A percentile compares a stretch with the other conserved stretches of the same genome.
Conservation (phyloP, 1,140 invertebrate genomes). For the Theocolax elegans region DNA sequence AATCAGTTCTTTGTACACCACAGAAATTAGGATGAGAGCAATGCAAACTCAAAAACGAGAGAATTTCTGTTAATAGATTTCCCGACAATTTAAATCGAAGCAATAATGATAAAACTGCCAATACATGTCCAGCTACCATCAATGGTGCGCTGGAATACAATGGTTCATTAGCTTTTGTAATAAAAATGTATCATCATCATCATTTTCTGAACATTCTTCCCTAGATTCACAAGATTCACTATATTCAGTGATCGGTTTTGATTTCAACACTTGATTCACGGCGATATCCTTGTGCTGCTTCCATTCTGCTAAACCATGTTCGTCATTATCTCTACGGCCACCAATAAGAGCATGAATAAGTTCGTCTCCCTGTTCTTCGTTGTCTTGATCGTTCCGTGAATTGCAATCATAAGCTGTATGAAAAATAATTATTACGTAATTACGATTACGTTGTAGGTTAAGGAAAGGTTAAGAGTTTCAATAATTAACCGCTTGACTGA, state of each 20-base stretch:
- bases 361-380: too few species aligned
- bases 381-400: too few species aligned
- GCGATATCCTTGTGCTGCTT: not conserved
- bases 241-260: too few species aligned
- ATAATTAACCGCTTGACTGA: too few species aligned
- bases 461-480: too few species aligned
- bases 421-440: too few species aligned
- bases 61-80: conserved; percentile 17
- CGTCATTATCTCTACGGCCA: not conserved
- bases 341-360: too few species aligned
- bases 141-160: too few species aligned
- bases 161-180: not conserved
- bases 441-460: too few species aligned
- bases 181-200: not conserved
- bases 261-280: too few species aligned
- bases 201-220: not conserved
- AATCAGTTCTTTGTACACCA: conserved; percentile 30
- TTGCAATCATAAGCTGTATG: too few species aligned
- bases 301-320: not conserved
- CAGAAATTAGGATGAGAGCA: conserved; percentile 27
- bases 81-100: conserved; percentile 22
- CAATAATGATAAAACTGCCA: conserved; percentile 15
- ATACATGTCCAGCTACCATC: too few species aligned
- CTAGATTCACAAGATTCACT: not conserved
- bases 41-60: conserved; percentile 12